Evolutionary conservation across 2,888 invertebrate genomes (phyloP).

Genomic region (Pristionchus arcanus): DNA sequence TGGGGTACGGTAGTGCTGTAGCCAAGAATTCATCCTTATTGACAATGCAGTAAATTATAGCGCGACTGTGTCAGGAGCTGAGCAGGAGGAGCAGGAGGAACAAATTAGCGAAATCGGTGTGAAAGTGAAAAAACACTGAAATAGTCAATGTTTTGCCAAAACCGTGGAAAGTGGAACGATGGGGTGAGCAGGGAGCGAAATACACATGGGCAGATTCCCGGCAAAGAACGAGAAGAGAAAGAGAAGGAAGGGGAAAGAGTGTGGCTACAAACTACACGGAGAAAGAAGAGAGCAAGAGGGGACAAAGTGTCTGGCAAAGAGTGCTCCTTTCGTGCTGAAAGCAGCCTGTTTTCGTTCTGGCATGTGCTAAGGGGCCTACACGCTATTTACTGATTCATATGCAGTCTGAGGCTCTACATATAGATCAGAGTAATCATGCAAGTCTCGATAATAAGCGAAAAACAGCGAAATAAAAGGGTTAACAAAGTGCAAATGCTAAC

Average conservation of each 20-base stretch:
- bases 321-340: neutral
- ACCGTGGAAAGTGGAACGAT: neutral
- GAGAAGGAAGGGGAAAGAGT: neutral
- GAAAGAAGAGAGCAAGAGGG: neutral
- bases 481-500: neutral
- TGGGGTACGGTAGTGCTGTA: too few relatives aligned
- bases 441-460: neutral
- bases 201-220: neutral
- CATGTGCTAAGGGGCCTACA: neutral
- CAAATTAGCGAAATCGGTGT: too few relatives aligned
- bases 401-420: neutral
- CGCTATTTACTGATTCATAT: neutral
- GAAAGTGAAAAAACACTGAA: too few relatives aligned
- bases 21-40: too few relatives aligned
- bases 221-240: neutral
- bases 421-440: neutral
- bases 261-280: constrained; percentile 42
- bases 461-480: neutral
- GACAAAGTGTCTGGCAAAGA: neutral
- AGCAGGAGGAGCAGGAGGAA: too few relatives aligned
- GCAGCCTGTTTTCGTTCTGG: neutral
- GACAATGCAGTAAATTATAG: too few relatives aligned
- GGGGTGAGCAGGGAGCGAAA: constrained; percentile 7
- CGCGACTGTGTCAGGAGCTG: too few relatives aligned
- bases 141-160: neutral